phyloP scores from a whole-genome alignment of 2,888 invertebrate species.

The Branchipolynoe longqiensis region DNA sequence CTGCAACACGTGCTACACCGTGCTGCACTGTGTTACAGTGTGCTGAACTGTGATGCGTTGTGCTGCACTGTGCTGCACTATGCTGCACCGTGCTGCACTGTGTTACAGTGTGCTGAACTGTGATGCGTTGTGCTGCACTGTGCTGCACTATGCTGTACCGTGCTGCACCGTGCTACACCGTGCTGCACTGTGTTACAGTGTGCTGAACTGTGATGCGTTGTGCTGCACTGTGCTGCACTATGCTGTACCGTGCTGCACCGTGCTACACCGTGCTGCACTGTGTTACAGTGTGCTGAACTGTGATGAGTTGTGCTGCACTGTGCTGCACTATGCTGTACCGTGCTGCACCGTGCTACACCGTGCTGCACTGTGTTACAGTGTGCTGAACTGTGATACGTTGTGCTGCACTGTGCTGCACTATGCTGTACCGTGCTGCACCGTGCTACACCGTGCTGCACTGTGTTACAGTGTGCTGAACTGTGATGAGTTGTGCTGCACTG shows the following conservation, averaged over 20 bases:
- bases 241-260: slow-evolving; percentile 12
- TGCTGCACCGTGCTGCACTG: slow-evolving; percentile 18
- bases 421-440: neutral
- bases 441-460: neutral
- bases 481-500: neutral
- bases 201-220: neutral
- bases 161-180: neutral
- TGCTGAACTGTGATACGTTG: neutral
- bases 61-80: neutral
- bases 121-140: neutral
- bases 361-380: neutral
- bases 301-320: too few species aligned
- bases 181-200: neutral
- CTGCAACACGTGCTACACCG: neutral
- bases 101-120: neutral
- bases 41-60: neutral
- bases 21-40: neutral
- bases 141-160: neutral
- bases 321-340: neutral
- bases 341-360: neutral
- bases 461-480: neutral
- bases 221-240: slow-evolving; percentile 15
- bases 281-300: neutral
- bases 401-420: neutral
- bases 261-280: slow-evolving; percentile 4